Evolutionary conservation across 2,888 invertebrate species (phyloP).

Genomic region (Tuberolachnus salignus): DNA sequence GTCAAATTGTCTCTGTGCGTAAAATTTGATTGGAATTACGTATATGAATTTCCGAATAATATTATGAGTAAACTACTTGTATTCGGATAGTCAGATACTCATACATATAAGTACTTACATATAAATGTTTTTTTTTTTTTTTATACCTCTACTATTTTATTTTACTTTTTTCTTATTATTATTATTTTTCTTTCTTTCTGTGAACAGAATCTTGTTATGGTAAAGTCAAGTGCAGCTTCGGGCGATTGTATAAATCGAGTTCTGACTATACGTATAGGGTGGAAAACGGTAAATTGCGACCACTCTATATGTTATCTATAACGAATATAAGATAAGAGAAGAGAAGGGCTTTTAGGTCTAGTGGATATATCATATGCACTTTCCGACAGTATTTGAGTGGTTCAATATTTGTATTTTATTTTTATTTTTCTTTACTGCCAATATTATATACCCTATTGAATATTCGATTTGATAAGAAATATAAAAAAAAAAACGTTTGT

Average conservation of each 20-base stretch:
- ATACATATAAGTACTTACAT: neutral
- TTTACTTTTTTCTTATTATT: no score
- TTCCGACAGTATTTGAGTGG: neutral
- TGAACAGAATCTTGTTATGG: slow-evolving; percentile 45
- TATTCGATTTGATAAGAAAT: no score
- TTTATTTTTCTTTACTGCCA: no score
- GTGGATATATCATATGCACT: no score
- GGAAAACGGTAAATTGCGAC: slow-evolving; percentile 42
- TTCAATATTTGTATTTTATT: no score
- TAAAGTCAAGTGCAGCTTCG: slow-evolving; percentile 51
- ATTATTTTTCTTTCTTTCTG: slow-evolving; percentile 49
- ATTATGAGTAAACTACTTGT: neutral
- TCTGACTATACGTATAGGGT: slow-evolving; percentile 28
- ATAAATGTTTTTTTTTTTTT: neutral
- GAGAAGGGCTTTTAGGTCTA: slow-evolving; percentile 2
- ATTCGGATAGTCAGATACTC: slow-evolving; percentile 17
- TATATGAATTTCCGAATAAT: no score
- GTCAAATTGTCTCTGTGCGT: no score
- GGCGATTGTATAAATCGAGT: slow-evolving; percentile 54
- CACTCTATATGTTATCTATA: slow-evolving; percentile 40
- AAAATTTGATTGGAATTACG: no score
- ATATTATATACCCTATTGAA: no score
- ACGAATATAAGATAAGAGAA: slow-evolving; percentile 16
- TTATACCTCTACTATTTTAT: slow-evolving; percentile 23
- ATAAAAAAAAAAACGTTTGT: no score